Conservation (phyloP, 1,140 invertebrate genomes). For the Gryllus bimaculatus region DNA sequence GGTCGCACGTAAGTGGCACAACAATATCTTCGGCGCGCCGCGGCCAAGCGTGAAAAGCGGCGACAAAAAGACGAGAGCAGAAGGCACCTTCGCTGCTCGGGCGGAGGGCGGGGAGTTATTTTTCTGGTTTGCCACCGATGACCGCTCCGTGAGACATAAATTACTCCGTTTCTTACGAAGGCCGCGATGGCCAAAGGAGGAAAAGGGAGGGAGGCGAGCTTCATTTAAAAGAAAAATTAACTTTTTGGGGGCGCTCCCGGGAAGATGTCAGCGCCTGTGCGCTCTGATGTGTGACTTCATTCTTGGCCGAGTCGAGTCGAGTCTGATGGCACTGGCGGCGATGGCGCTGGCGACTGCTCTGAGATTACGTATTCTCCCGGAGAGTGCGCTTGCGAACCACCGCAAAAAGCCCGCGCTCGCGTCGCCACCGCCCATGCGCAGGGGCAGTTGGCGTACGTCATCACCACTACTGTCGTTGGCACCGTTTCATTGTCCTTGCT, state of each 20-base stretch:
- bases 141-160: background rate
- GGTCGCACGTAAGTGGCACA: too few relatives aligned
- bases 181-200: background rate
- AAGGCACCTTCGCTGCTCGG: background rate
- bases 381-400: too few relatives aligned
- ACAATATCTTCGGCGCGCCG: too few relatives aligned
- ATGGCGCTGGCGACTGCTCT: too few relatives aligned
- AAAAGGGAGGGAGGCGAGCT: background rate
- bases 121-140: background rate
- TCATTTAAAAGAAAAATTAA: background rate
- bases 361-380: too few relatives aligned
- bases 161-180: background rate
- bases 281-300: background rate
- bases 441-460: too few relatives aligned
- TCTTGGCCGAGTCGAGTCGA: background rate
- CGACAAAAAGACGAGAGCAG: background rate
- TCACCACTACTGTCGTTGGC: too few relatives aligned
- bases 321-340: background rate
- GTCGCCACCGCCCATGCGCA: too few relatives aligned
- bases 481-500: too few relatives aligned
- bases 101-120: background rate
- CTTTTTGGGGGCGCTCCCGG: background rate
- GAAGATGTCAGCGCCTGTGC: background rate
- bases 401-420: too few relatives aligned
- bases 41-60: too few relatives aligned